These are phyloP conservation scores for Neodiprion virginianus DNA, from an alignment of 1,140 invertebrate genomes.

Conservation along the genomic window DNA sequence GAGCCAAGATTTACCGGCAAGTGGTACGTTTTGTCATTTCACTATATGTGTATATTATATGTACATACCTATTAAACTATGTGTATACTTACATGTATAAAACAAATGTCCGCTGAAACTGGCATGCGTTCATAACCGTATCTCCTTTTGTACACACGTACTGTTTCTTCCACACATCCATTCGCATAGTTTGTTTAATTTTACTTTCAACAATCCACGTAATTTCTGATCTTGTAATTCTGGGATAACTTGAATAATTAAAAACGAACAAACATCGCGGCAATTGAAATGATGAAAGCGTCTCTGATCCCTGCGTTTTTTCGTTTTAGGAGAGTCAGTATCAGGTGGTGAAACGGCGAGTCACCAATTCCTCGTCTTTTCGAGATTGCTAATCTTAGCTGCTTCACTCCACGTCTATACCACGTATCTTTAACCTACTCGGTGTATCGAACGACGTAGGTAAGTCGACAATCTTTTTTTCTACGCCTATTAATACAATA, in stretches of 20 bases:
- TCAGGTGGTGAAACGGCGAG: slow-evolving; percentile 24
- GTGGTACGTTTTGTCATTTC: too few species aligned
- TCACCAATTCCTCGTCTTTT: slow-evolving; percentile 25
- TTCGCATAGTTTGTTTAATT: neutral
- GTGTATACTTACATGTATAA: too few species aligned
- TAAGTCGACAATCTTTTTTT: slow-evolving; percentile 24
- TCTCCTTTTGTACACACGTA: too few species aligned
- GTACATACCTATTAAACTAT: too few species aligned
- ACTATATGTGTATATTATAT: too few species aligned
- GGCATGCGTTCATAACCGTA: too few species aligned
- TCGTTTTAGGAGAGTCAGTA: slow-evolving; percentile 32
- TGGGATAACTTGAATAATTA: neutral
- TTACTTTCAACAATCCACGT: slow-evolving; percentile 5
- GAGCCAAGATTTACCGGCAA: too few species aligned
- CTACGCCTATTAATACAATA: neutral
- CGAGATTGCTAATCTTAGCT: slow-evolving; percentile 46
- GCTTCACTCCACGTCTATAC: slow-evolving; percentile 41
- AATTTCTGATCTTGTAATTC: slow-evolving; percentile 1
- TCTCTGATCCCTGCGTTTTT: neutral
- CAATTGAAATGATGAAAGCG: too few species aligned
- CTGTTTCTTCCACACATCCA: too few species aligned
- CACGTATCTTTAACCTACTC: slow-evolving; percentile 47
- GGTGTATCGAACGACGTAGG: slow-evolving; percentile 42
- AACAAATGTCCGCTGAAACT: too few species aligned
- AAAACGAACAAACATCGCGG: neutral